These are phyloP conservation scores for Enteromius treurensis DNA, from an alignment of 2,797 vertebrate genomes.

Conservation along the genomic window DNA sequence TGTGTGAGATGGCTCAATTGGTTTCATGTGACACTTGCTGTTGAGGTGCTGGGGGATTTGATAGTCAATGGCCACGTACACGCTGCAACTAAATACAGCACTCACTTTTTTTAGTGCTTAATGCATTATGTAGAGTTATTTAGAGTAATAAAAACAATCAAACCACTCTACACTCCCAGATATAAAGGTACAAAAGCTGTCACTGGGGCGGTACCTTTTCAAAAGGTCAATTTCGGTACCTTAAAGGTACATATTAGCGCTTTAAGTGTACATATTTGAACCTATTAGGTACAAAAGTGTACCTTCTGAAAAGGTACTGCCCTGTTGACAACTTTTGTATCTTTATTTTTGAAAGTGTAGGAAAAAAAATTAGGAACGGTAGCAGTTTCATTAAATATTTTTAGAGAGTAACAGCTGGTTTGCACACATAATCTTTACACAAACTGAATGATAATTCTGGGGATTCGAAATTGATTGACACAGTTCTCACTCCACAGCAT, in stretches of 20 bases:
- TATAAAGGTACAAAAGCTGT: no score
- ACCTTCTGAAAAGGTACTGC: no score
- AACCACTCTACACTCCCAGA: not conserved
- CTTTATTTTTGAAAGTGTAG: no score
- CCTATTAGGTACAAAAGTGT: no score
- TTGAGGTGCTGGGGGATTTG: conserved; percentile 22
- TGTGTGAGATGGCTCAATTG: conserved; percentile 68
- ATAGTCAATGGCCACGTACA: not conserved
- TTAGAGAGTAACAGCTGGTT: not conserved
- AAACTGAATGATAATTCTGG: not conserved
- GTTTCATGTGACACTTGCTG: conserved; percentile 63
- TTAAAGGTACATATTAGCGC: no score
- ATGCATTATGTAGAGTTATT: not conserved
- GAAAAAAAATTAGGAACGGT: not conserved
- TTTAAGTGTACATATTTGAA: no score
- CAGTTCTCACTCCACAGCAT: not conserved
- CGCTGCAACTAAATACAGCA: not conserved
- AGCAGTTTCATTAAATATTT: not conserved
- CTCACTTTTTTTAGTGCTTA: not conserved
- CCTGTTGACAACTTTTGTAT: no score
- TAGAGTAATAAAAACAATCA: not conserved
- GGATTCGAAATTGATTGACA: not conserved
- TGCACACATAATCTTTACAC: not conserved
- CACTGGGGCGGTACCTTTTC: no score
- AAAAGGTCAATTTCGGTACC: no score